These are phyloP conservation scores for Gymnocheta viridis DNA, from an alignment of 2,888 invertebrate species.

Conservation along the genomic window DNA sequence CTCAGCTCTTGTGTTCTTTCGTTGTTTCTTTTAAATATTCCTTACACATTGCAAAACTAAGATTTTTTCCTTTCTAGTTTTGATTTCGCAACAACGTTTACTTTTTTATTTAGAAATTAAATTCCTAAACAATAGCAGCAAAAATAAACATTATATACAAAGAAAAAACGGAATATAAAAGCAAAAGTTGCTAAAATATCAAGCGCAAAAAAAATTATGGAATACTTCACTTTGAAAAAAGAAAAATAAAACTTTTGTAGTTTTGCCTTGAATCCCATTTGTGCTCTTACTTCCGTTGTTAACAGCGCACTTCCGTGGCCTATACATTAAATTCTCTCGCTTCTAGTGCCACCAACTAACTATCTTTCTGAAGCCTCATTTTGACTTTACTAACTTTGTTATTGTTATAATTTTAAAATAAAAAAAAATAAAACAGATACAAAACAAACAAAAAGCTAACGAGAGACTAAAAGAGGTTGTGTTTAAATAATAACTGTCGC, in stretches of 20 bases:
- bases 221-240: slow-evolving; percentile 35
- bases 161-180: slow-evolving; percentile 30
- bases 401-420: slow-evolving; percentile 42
- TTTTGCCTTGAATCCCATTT: slow-evolving; percentile 57
- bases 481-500: slow-evolving; percentile 55
- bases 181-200: slow-evolving; percentile 64
- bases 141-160: slow-evolving; percentile 24
- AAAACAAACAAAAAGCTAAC: slow-evolving; percentile 24
- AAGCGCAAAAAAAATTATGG: slow-evolving; percentile 45
- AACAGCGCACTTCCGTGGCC: slow-evolving; percentile 67
- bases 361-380: slow-evolving; percentile 28
- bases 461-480: slow-evolving; percentile 39
- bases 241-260: slow-evolving; percentile 34
- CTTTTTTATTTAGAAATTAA: slow-evolving; percentile 27
- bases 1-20: neutral
- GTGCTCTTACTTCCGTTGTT: slow-evolving; percentile 57
- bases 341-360: neutral
- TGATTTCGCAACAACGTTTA: neutral
- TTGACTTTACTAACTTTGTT: slow-evolving; percentile 48
- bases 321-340: slow-evolving; percentile 40
- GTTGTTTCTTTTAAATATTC: slow-evolving; percentile 10
- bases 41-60: slow-evolving; percentile 27
- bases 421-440: slow-evolving; percentile 7
- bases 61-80: neutral
- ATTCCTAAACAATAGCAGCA: slow-evolving; percentile 51